Base-by-base conservation (phyloP, 37 sponge, comb jelly and placozoan species). In the Agelas oroides region DNA sequence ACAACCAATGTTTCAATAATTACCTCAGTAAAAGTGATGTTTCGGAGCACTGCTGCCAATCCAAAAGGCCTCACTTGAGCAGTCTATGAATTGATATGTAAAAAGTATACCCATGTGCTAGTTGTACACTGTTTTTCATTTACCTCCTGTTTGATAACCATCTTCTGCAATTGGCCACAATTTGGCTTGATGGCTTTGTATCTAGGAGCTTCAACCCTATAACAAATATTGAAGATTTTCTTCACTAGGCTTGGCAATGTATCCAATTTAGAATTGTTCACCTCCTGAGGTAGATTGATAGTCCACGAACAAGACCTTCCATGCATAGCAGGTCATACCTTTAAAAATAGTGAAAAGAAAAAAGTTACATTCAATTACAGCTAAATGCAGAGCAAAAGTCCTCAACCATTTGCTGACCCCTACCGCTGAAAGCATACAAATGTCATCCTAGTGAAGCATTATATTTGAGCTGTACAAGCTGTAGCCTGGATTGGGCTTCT, bases 251-350 rank as follows among this genome's bases (percentile, higher is more conserved):
- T 65, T 18, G n/a, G 30, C 19, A 23, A 65, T 14, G 14, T 19
- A n/a, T 21, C 17, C 17, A 21, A 57, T 57, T 21, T 19, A 30
- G 31, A 2, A 21, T 31, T 14, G 36, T 72, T 60, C 56, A 88
- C 88, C 79, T 92, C 13, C 76, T 54, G 23, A 94, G 75, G 83
- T 89, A 96, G 54, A 96, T 88, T 53, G 76, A 71, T 28, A 96
- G 83, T 20, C 86, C 92, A 36, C 91, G 86, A 59, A 75, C 74
- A 0, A 94, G 65, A 18, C 94, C 97, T 71, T 96, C 97, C 62
- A 94, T 64, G 66, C 97, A 96, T 28, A 96, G 80, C 32, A 96
- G 78, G 64, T 96, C 97, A 87, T 96, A 94, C 71, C 92, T 91
- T 40, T 20, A 18, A 12, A 13, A 30, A 32, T 25, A 65, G 67